A percentile compares a stretch with the other conserved stretches of the same genome.
These are phyloP conservation scores for Chloroclystis v-ata DNA, from an alignment of 2,888 invertebrate genomes.

Conservation along the genomic window DNA sequence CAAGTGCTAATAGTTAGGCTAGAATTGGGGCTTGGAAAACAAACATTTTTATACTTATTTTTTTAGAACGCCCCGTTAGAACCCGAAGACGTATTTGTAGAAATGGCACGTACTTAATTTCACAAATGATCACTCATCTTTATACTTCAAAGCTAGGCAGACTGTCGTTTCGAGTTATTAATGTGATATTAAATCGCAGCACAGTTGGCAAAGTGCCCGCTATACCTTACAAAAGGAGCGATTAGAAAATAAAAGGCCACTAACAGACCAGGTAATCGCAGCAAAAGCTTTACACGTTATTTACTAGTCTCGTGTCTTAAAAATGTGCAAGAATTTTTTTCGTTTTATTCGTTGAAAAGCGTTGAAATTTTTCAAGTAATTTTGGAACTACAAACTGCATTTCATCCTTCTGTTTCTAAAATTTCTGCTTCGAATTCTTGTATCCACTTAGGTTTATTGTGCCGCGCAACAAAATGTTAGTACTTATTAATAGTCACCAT, in stretches of 20 bases:
- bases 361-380: not conserved
- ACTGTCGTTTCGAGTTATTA: conserved; percentile 28
- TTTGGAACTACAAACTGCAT: too few relatives aligned
- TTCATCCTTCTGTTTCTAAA: too few relatives aligned
- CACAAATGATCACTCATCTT: conserved; percentile 16
- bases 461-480: too few relatives aligned
- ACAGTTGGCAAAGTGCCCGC: conserved; percentile 31
- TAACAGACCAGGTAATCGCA: conserved; percentile 14
- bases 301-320: too few relatives aligned
- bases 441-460: too few relatives aligned
- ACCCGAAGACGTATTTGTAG: conserved; percentile 5
- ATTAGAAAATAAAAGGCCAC: conserved; percentile 25
- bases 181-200: conserved; percentile 32
- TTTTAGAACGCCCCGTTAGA: too few relatives aligned
- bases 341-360: not conserved
- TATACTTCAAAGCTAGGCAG: conserved; percentile 19
- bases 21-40: too few relatives aligned
- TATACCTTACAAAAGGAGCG: conserved; percentile 25
- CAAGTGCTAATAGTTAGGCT: too few relatives aligned
- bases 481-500: too few relatives aligned
- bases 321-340: too few relatives aligned
- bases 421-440: too few relatives aligned
- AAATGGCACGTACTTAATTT: conserved; percentile 16
- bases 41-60: too few relatives aligned
- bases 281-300: not conserved